Evolutionary conservation across 2,797 vertebrate species (phyloP).

Genomic region (Enteromius anoplus): DNA sequence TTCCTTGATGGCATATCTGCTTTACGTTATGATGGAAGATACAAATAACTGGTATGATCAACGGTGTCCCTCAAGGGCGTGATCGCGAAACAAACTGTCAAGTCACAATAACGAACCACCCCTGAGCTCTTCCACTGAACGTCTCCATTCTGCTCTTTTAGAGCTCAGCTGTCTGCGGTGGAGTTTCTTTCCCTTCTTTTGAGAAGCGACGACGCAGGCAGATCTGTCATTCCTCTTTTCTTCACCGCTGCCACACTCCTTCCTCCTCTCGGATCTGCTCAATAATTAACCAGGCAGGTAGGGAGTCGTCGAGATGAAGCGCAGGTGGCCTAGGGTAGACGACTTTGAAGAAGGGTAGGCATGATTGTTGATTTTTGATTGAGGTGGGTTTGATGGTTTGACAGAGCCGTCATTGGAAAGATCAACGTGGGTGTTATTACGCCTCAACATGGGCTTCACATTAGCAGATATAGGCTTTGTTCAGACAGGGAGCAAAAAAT

Average conservation of each 20-base stretch:
- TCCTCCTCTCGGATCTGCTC: constrained; percentile 68
- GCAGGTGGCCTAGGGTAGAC: constrained; percentile 31
- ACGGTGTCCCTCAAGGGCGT: constrained; percentile 53
- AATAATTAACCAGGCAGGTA: constrained; percentile 82
- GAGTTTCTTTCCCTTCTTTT: constrained; percentile 68
- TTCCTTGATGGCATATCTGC: constrained; percentile 2
- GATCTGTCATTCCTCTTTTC: constrained; percentile 77
- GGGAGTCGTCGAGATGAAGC: constrained; percentile 76
- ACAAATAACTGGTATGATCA: constrained; percentile 47
- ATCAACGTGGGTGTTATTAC: constrained; percentile 32
- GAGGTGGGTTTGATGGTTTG: constrained; percentile 49
- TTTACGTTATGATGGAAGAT: constrained; percentile 29
- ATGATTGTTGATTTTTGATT: constrained; percentile 30
- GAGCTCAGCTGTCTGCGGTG: constrained; percentile 69
- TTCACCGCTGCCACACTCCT: constrained; percentile 68
- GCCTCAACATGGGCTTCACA: not conserved
- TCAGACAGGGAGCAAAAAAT: not conserved
- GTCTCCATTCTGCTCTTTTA: constrained; percentile 20
- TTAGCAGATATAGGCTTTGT: constrained; percentile 29
- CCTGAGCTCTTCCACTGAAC: constrained; percentile 55
- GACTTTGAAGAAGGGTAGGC: constrained; percentile 28
- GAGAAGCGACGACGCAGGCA: constrained; percentile 75
- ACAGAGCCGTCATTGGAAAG: constrained; percentile 35
- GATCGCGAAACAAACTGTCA: constrained; percentile 68
- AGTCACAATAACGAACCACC: constrained; percentile 79